phyloP scores from a whole-genome alignment of 92 coral and sea anemone species.

The Paramuricea clavata region DNA sequence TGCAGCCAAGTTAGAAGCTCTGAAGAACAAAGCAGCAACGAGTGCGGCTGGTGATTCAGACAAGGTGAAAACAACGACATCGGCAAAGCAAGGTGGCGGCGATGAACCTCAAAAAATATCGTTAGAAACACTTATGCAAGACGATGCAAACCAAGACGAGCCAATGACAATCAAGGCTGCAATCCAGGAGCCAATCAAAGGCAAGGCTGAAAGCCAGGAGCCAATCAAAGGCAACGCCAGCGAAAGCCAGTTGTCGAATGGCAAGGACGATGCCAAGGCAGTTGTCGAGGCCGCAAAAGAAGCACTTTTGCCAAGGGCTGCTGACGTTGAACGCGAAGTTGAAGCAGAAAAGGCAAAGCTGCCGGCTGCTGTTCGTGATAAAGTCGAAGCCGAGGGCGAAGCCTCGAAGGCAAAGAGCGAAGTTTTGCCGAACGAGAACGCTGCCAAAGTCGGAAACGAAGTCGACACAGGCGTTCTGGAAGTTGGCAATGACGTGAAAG shows the following conservation, averaged over 20 bases:
- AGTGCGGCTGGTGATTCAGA: background rate
- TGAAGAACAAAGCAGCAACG: background rate
- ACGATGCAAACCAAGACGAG: background rate
- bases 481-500: background rate
- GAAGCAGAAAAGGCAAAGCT: background rate
- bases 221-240: background rate
- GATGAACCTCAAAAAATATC: background rate
- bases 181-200: too few species aligned
- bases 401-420: background rate
- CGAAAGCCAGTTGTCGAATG: background rate
- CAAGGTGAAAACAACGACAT: background rate
- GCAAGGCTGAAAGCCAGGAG: background rate
- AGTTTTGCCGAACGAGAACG: background rate
- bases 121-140: background rate
- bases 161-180: background rate
- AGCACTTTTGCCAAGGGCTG: background rate
- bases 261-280: too few species aligned
- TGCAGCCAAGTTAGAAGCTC: background rate
- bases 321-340: background rate
- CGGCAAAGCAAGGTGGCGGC: background rate
- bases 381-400: background rate
- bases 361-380: background rate
- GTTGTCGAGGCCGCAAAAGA: background rate
- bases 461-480: background rate
- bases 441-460: background rate